Base-by-base conservation (phyloP, 2,113 vertebrate species). In the Excalfactoria chinensis region DNA sequence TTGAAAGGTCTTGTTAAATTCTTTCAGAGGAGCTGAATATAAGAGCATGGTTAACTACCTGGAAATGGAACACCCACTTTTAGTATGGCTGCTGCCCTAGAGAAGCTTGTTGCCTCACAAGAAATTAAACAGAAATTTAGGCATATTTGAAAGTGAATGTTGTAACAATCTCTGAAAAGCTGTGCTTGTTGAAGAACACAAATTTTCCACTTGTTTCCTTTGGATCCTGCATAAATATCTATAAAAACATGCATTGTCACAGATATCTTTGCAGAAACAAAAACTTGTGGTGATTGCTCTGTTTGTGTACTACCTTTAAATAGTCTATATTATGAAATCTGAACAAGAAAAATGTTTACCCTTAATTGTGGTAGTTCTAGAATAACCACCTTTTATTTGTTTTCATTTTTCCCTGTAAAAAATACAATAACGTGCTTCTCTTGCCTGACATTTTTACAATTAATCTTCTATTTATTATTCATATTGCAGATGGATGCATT, bases 191-290 rank as follows among this genome's bases (percentile, higher is more conserved):
- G 18, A 48, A 89, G 30, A 62, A 44, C 6, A 17, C 13, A 63
- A n/a, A 53, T 37, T 76, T 14, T 41, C 22, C 62, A 14, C 35
- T 34, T 43, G 13, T 7, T 49, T 91, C 25, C 40, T 91, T 64
- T 37, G 4, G 18, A 26, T 66, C 53, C 49, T 53, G 34, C 37
- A 11, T 37, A 32, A 79, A 49, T 53, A 9, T 70, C 13, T 60
- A 14, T 44, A 32, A 81, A 68, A 67, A 22, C 6, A 26, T 3
- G 7, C 0, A 0, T 6, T 83, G 9, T 40, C 62, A 28, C 13
- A 17, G 19, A 28, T 34, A 15, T n/a, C 28, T 80, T 43, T 72
- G 53, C 35, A 58, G 34, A 34, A 6, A 30, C 40, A 28, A 44
- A 32, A 83, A n/a, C 28, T 49, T 13, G 8, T 44, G 19, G 5